phyloP scores from a whole-genome alignment of 2,888 invertebrate species.

The Clivina fossor region DNA sequence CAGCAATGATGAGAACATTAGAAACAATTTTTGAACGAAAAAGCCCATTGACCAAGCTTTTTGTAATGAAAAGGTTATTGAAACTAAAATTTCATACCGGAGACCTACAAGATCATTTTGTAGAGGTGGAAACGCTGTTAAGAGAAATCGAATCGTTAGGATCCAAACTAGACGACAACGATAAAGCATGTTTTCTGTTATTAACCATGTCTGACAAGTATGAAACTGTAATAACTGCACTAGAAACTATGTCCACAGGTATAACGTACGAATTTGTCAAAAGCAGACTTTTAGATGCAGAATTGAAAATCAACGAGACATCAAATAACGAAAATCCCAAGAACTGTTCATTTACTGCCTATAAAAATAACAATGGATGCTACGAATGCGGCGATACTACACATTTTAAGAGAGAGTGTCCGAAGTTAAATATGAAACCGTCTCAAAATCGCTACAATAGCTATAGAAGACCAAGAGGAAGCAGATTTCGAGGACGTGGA shows the following conservation, averaged over 20 bases:
- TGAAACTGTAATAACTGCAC: not conserved
- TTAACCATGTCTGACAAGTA: not conserved
- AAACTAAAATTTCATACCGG: too few relatives aligned
- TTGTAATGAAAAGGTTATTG: too few relatives aligned
- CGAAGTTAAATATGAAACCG: not conserved
- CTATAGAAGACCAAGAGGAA: not conserved
- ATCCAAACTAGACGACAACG: not conserved
- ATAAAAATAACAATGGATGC: not conserved
- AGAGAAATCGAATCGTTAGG: not conserved
- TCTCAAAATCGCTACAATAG: not conserved
- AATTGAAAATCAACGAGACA: not conserved
- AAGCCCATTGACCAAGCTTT: too few relatives aligned
- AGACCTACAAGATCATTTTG: too few relatives aligned
- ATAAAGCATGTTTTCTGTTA: not conserved
- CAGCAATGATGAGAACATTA: too few relatives aligned
- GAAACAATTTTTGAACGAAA: too few relatives aligned
- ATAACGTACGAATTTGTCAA: not conserved
- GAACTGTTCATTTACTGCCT: not conserved
- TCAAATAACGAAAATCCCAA: too few relatives aligned
- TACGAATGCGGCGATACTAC: not conserved
- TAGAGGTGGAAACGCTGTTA: too few relatives aligned
- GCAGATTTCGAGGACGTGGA: not conserved
- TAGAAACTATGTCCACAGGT: not conserved
- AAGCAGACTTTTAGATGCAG: not conserved
- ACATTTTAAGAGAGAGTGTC: not conserved